Conservation (phyloP, 2,113 vertebrate genomes). For the Corythornis vintsioides region DNA sequence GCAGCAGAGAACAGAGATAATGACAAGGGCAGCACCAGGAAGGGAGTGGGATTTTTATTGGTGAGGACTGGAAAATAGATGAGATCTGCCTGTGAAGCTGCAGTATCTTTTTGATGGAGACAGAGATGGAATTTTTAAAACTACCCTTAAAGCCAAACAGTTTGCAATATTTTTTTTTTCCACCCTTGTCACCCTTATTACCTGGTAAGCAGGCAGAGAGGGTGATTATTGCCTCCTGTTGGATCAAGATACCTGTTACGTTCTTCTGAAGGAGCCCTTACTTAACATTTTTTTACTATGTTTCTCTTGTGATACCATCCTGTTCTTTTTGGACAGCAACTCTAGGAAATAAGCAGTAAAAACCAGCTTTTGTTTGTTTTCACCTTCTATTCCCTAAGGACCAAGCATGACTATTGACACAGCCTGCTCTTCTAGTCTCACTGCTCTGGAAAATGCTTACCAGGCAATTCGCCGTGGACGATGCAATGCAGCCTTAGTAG, state of each 20-base stretch:
- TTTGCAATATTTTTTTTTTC: background rate
- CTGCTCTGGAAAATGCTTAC: conserved; percentile 89
- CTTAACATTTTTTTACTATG: background rate
- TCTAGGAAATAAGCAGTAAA: background rate
- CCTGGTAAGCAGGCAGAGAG: background rate
- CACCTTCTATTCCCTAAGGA: conserved; percentile 71
- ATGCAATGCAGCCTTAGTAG: conserved; percentile 88
- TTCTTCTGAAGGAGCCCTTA: background rate
- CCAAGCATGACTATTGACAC: conserved; percentile 93
- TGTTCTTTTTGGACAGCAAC: background rate
- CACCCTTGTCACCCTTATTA: background rate
- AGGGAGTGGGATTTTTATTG: background rate
- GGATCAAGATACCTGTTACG: background rate
- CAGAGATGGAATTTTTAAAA: background rate
- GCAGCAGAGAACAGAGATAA: background rate
- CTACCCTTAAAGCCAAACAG: background rate
- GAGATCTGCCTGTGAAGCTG: background rate
- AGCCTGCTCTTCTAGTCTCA: conserved; percentile 93
- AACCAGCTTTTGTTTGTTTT: background rate
- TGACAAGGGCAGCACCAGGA: background rate
- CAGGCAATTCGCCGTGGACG: conserved; percentile 84
- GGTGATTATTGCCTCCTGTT: background rate
- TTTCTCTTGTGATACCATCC: background rate
- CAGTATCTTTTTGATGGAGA: background rate
- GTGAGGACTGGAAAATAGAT: background rate